phyloP scores from a whole-genome alignment of 2,888 invertebrate genomes.

The Netelia inedita region DNA sequence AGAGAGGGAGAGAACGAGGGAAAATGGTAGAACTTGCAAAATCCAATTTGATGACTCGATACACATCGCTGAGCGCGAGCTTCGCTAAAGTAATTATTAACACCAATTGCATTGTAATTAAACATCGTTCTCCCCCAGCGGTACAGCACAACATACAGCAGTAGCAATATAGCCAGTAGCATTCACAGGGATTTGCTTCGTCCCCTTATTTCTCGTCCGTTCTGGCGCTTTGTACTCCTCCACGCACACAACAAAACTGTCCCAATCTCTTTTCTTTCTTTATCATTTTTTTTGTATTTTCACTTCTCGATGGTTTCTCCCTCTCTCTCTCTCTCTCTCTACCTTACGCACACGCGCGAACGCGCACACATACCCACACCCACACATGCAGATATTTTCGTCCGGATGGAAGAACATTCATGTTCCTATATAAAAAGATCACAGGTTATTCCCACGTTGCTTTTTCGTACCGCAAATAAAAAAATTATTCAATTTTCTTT shows the following conservation, averaged over 20 bases:
- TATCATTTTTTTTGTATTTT: conserved; percentile 28
- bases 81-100: conserved; percentile 80
- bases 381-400: background rate
- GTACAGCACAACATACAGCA: conserved; percentile 30
- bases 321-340: conserved; percentile 39
- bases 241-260: background rate
- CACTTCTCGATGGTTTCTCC: conserved; percentile 47
- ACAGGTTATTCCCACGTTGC: background rate
- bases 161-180: conserved; percentile 7
- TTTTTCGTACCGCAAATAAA: background rate
- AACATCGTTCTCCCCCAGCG: conserved; percentile 71
- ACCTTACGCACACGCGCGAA: background rate
- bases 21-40: conserved; percentile 61
- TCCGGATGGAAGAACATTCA: background rate
- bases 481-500: background rate
- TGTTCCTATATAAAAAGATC: background rate
- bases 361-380: no score
- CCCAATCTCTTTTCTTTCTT: conserved; percentile 38
- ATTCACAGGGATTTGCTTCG: conserved; percentile 42
- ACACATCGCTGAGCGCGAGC: conserved; percentile 78
- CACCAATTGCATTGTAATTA: conserved; percentile 80
- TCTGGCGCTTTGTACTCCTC: conserved; percentile 19
- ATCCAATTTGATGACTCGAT: conserved; percentile 81
- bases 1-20: conserved; percentile 30
- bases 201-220: conserved; percentile 50